Base-by-base conservation (phyloP, 1,140 invertebrate species). In the Maconellicoccus hirsutus region DNA sequence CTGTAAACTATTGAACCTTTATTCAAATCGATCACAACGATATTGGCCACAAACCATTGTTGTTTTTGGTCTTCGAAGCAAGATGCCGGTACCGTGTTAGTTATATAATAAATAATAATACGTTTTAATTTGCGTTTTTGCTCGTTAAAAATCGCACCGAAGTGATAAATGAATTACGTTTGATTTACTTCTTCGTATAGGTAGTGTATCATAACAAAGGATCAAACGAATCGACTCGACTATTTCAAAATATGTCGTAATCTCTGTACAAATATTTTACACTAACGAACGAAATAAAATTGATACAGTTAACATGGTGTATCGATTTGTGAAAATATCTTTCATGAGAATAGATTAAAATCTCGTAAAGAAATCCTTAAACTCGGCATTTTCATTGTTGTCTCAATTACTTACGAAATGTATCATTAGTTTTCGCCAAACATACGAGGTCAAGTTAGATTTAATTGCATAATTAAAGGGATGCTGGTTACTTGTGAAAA, bases 81-180 rank as follows among this genome's bases (percentile, higher is more conserved):
- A 33, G 29, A 33, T 33, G 29, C 3, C 29, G 4, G 16, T 16
- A 52, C 6, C 12, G n/a, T 52, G n/a, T 52, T 16, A 19, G 42
- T 52, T 52, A 52, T 16, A 52, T 52, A 52, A 52, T 52, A 52
- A 19, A 52, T 52, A 52, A 52, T 52, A 52, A 52, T 52, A 52
- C 12, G 42, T 52, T 52, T 52, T 52, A 52, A 52, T 52, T 52
- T 52, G 42, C 42, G 42, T 52, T 52, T 52, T 52, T 52, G 42
- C 42, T 52, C 42, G 42, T 52, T 52, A 52, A 52, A 52, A 52
- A 52, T 19, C 6, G 42, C 42, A 16, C 29, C 12, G 12, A 33
- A 52, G 42, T 52, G 42, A 52, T 52, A 52, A 52, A 52, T 52
- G 42, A 52, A 52, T 52, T 52, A 52, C 42, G 42, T 52, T 52